phyloP scores from a whole-genome alignment of 2,888 invertebrate genomes.

The Polia nebulosa region DNA sequence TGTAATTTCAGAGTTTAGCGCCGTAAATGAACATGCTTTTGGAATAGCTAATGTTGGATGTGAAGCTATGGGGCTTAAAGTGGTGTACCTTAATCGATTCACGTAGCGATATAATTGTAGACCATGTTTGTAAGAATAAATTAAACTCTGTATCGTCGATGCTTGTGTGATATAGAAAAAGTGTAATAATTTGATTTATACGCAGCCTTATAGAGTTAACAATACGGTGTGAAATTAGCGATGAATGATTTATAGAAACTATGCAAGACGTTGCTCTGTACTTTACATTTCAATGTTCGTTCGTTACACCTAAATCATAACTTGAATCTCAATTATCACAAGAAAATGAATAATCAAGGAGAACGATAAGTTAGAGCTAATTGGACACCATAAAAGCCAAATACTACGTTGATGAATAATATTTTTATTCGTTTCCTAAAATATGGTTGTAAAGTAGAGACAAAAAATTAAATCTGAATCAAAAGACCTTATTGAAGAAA shows the following conservation, averaged over 20 bases:
- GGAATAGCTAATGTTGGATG: slow-evolving; percentile 66
- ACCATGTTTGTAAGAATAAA: slow-evolving; percentile 61
- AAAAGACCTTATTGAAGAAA: background rate
- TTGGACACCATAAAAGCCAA: slow-evolving; percentile 21
- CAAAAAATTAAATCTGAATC: background rate
- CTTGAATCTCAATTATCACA: slow-evolving; percentile 18
- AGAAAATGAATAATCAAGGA: slow-evolving; percentile 42
- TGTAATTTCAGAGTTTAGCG: slow-evolving; percentile 67
- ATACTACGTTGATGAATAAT: background rate
- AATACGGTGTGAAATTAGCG: slow-evolving; percentile 60
- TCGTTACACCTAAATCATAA: slow-evolving; percentile 44
- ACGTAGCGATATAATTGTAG: slow-evolving; percentile 65
- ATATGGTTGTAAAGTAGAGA: background rate
- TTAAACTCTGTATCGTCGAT: slow-evolving; percentile 54
- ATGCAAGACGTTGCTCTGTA: slow-evolving; percentile 32
- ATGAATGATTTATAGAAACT: slow-evolving; percentile 58
- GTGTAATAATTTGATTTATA: slow-evolving; percentile 62
- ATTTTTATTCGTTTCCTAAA: background rate
- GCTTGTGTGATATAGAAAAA: slow-evolving; percentile 51
- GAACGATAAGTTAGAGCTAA: slow-evolving; percentile 21
- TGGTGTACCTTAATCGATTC: slow-evolving; percentile 62
- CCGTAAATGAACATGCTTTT: slow-evolving; percentile 67
- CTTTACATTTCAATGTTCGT: slow-evolving; percentile 38
- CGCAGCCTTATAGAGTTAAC: slow-evolving; percentile 43
- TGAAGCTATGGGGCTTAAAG: slow-evolving; percentile 49